Evolutionary conservation across 2,888 invertebrate species (phyloP), one percentile per base, ranked within the genome.

Genomic region (Himalopsyche anomala): DNA sequence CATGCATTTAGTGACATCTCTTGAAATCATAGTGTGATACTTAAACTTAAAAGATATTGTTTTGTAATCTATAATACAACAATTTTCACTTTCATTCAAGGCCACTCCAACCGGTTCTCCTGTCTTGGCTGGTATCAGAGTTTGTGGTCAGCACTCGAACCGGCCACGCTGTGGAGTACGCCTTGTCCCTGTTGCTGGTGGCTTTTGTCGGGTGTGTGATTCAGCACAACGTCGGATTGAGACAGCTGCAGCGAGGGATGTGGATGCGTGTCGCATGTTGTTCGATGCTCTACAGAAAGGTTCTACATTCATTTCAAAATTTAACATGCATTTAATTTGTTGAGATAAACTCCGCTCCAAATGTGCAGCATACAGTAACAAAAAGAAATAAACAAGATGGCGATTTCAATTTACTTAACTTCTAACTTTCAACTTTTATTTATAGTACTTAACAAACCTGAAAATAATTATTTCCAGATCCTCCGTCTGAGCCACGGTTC

Each of bases 211-310:
- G 93, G 89, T 95, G 94, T 17, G 92, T 96, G 89, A 91, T 94
- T 19, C 94, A 95, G 89, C 95, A 96, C 90, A 96, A 96, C 90
- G 94, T 94, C 83, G 92, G 95, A 54, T 95, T 95, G 90, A 94
- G 94, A 85, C 95, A 95, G 8, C 95, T 95, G 89, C 95, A 96
- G 90, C 94, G 96, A 80, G 98, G 98, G 45, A 96, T 97, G 95
- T 94, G 95, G 91, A 94, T 97, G 84, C 94, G 98, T 89, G 95
- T 97, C 1, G 96, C 97, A 0, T 95, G 96, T 83, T 97, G 97
- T 90, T 96, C 97, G 4, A 92, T 98, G 17, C 94, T 98, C 85
- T 98, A 97, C 90, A 95, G 97, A 92, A 98, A 98, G 95, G 97
- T 97, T 4, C 0, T 6, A 56, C 56, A 56, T 56, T n/a, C 6